Evolutionary conservation across 2,888 invertebrate species (phyloP), one percentile per base, ranked within the genome.

Genomic region (Rambutsinella grinnellia): DNA sequence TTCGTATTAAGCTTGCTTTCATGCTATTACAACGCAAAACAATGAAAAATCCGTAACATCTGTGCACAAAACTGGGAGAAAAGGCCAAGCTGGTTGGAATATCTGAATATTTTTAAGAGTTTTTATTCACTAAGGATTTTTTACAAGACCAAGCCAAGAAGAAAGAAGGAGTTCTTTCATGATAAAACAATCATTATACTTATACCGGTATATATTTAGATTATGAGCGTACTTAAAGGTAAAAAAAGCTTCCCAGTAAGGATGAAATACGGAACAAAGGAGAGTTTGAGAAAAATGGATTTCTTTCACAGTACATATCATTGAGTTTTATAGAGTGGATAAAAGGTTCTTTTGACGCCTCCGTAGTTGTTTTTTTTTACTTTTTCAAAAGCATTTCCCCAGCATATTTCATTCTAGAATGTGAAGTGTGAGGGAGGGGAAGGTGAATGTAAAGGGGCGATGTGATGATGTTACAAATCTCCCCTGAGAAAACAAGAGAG

Each of bases 261-360:
- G 61, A 26, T 58, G 44, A 36, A 57, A 24, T 24, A 46, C 28
- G 26, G 54, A 62, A 58, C 56, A 72, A 72, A 71, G 71, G 24
- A 58, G 19, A 10, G 26, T 19, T 3, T 53, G 53, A 58, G 57
- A 63, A 27, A 26, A 24, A 58, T 44, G 58, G 19, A 56, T 26
- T 63, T 72, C 21, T 71, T 72, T 65, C 72, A 65, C 72, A 65
- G 65, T 3, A 19, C 19, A 53, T 60, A 65, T 72, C 72, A 49
- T 65, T 58, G 58, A 65, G 60, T 65, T 72, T 72, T 72, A 72
- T 70, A 70, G 57, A 65, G 72, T 72, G 65, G 36, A 62, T 63
- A 71, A 71, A 71, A 63, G 71, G 57, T 23, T 60, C 53, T 72
- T 72, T 72, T 72, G 72, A 72, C 72, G 72, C 72, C 72, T 72